phyloP scores from a whole-genome alignment of 2,113 vertebrate genomes.

The Anser cygnoides region DNA sequence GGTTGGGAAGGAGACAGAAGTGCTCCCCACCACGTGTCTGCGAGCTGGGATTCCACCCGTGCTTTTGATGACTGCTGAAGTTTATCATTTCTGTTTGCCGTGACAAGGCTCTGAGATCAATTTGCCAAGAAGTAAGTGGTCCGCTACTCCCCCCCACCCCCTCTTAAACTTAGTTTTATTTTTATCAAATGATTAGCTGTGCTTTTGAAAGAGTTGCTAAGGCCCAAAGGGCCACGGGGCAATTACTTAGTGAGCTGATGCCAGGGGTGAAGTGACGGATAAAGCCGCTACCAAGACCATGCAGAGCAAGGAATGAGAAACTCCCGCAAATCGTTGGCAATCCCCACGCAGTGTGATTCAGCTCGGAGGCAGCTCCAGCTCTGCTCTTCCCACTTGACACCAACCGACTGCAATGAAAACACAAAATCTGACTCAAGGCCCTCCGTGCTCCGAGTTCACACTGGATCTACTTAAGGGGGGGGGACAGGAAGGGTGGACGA shows the following conservation, averaged over 20 bases:
- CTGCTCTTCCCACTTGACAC: background rate
- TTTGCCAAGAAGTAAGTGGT: background rate
- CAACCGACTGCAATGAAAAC: background rate
- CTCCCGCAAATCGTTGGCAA: background rate
- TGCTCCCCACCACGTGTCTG: rapidly evolving
- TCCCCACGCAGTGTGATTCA: background rate
- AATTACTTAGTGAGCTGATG: slow-evolving; percentile 46
- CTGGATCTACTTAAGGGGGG: background rate
- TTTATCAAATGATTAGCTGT: slow-evolving; percentile 36
- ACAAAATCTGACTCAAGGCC: background rate
- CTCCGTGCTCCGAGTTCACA: background rate
- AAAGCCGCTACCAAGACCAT: background rate
- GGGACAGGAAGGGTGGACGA: background rate
- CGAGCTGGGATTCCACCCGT: background rate
- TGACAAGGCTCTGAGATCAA: background rate
- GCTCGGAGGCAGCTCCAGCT: background rate
- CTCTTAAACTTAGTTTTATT: background rate
- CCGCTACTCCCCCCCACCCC: too few relatives aligned
- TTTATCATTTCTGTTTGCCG: background rate
- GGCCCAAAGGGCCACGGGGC: background rate
- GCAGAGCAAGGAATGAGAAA: slow-evolving; percentile 17
- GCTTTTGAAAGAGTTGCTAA: slow-evolving; percentile 37
- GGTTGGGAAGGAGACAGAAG: background rate
- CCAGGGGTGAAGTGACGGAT: background rate
- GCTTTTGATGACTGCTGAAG: background rate